These are phyloP conservation scores for Mimas tiliae DNA, from an alignment of 2,888 invertebrate species.

Conservation along the genomic window DNA sequence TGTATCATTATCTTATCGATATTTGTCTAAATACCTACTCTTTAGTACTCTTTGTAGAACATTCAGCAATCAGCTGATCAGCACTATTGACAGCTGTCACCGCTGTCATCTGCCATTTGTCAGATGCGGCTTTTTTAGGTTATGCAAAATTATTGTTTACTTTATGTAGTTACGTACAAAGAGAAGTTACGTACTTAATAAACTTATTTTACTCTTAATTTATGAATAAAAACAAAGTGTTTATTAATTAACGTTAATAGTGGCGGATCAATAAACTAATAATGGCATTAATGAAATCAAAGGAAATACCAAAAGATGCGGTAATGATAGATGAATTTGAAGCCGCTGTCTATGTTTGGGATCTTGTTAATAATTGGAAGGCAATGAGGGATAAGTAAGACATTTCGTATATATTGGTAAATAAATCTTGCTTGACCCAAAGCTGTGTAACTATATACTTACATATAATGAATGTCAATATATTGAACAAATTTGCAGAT, in stretches of 20 bases:
- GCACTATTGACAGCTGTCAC: neutral
- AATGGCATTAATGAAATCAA: slow-evolving; percentile 86
- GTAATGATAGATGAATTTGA: slow-evolving; percentile 82
- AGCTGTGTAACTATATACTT: too few relatives aligned
- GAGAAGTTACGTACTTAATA: too few relatives aligned
- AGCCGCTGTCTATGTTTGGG: slow-evolving; percentile 85
- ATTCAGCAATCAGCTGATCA: neutral
- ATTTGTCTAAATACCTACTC: too few relatives aligned
- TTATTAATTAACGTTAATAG: neutral
- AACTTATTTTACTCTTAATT: neutral
- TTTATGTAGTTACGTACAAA: too few relatives aligned
- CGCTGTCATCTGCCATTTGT: neutral
- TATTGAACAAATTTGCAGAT: too few relatives aligned
- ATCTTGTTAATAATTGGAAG: slow-evolving; percentile 85
- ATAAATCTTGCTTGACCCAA: neutral
- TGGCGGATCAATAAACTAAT: neutral
- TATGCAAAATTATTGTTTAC: neutral
- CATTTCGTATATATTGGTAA: neutral
- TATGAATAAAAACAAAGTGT: neutral
- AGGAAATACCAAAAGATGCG: slow-evolving; percentile 85
- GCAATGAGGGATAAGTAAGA: slow-evolving; percentile 85
- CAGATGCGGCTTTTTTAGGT: slow-evolving; percentile 6
- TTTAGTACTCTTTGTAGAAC: too few relatives aligned
- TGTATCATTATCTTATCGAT: too few relatives aligned
- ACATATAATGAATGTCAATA: too few relatives aligned